These are phyloP conservation scores for Drosophila helvetica DNA, from an alignment of 2,888 invertebrate species.

Conservation along the genomic window DNA sequence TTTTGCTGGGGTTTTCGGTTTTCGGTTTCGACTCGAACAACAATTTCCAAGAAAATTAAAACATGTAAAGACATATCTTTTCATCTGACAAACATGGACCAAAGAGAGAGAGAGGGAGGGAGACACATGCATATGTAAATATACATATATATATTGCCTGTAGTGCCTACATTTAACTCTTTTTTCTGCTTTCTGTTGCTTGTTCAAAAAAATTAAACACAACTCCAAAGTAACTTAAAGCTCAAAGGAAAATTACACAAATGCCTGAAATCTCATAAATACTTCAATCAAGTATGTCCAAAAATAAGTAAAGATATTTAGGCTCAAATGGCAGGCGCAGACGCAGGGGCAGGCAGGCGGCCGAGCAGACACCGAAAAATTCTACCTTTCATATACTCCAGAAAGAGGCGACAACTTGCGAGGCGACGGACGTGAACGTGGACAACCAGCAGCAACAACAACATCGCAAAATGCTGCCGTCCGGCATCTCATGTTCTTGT, in stretches of 20 bases:
- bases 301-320: conserved; percentile 77
- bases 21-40: conserved; percentile 64
- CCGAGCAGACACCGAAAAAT: conserved; percentile 22
- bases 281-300: conserved; percentile 80
- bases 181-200: conserved; percentile 42
- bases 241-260: conserved; percentile 77
- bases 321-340: conserved; percentile 50
- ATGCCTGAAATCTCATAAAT: conserved; percentile 81
- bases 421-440: neutral
- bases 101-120: conserved; percentile 25
- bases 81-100: conserved; percentile 77
- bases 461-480: conserved; percentile 7
- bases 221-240: conserved; percentile 55
- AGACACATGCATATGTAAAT: conserved; percentile 62
- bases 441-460: conserved; percentile 1
- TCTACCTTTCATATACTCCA: neutral
- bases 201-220: conserved; percentile 27
- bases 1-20: conserved; percentile 33
- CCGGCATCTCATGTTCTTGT: conserved; percentile 10
- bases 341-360: conserved; percentile 5
- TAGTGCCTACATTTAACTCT: conserved; percentile 26
- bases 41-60: conserved; percentile 80
- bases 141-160: conserved; percentile 23
- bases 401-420: conserved; percentile 1
- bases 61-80: conserved; percentile 81